Evolutionary conservation across 2,113 vertebrate species (phyloP).

Genomic region (Toxotes jaculatrix): DNA sequence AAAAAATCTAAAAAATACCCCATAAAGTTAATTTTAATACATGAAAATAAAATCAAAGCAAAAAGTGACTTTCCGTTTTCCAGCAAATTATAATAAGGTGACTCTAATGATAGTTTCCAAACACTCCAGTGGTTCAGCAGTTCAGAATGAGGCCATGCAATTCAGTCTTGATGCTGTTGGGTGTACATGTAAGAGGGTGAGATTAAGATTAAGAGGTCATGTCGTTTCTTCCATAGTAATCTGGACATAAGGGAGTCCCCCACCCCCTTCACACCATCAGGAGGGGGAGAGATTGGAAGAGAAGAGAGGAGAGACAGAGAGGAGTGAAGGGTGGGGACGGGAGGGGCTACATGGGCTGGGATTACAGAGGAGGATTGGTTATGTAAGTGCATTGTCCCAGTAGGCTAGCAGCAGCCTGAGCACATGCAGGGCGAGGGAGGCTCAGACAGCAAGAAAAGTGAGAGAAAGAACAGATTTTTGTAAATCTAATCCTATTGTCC

Average conservation of each 20-base stretch:
- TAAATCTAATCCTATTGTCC: slow-evolving; percentile 56
- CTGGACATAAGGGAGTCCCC: slow-evolving; percentile 59
- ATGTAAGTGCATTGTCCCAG: slow-evolving; percentile 80
- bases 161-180: slow-evolving; percentile 34
- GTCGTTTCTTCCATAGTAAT: slow-evolving; percentile 66
- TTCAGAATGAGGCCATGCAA: slow-evolving; percentile 34
- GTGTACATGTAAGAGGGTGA: slow-evolving; percentile 49
- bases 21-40: not conserved
- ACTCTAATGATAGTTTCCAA: not conserved
- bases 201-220: slow-evolving; percentile 73
- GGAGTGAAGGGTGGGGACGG: slow-evolving; percentile 31
- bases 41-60: not conserved
- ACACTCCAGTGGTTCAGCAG: not conserved
- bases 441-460: slow-evolving; percentile 44
- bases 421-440: slow-evolving; percentile 21
- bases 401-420: slow-evolving; percentile 49
- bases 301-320: slow-evolving; percentile 1
- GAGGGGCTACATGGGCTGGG: slow-evolving; percentile 56
- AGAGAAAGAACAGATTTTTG: slow-evolving; percentile 46
- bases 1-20: not conserved
- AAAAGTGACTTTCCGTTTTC: not conserved
- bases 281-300: slow-evolving; percentile 10
- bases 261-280: not conserved
- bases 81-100: not conserved
- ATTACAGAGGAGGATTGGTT: slow-evolving; percentile 78